phyloP scores from a whole-genome alignment of 2,888 invertebrate genomes.

The Cecidostiba fungosa region DNA sequence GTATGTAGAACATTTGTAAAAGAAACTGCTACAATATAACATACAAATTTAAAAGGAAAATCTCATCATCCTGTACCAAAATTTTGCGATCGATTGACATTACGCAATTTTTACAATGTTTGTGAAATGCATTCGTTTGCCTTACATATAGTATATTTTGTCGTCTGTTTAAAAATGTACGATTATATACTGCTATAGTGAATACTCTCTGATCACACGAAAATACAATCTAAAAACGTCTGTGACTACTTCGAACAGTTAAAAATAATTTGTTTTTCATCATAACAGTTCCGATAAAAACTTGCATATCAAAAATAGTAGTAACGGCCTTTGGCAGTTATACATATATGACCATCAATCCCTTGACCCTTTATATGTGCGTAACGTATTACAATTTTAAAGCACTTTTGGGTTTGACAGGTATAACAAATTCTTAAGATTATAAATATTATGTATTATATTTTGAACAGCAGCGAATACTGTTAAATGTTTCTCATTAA shows the following conservation, averaged over 20 bases:
- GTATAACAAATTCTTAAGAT: not conserved
- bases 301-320: not conserved
- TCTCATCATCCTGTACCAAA: not conserved
- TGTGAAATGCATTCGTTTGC: too few relatives aligned
- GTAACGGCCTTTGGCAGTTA: not conserved
- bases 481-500: not conserved
- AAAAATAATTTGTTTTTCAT: not conserved
- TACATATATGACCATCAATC: not conserved
- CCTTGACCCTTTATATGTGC: not conserved
- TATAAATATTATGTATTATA: not conserved
- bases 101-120: not conserved
- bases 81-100: not conserved
- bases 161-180: too few relatives aligned
- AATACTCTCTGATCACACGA: not conserved
- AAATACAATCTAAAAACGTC: not conserved
- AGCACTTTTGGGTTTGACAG: not conserved
- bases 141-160: too few relatives aligned
- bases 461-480: not conserved
- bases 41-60: not conserved
- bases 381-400: not conserved
- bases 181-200: not conserved
- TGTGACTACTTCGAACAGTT: too few relatives aligned
- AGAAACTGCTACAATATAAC: too few relatives aligned
- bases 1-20: not conserved
- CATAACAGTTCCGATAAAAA: not conserved